Percentiles rank a stretch among this genome's conserved stretches.
Evolutionary conservation across 2,113 vertebrate species (phyloP).

Genomic region (Hassar affinis): DNA sequence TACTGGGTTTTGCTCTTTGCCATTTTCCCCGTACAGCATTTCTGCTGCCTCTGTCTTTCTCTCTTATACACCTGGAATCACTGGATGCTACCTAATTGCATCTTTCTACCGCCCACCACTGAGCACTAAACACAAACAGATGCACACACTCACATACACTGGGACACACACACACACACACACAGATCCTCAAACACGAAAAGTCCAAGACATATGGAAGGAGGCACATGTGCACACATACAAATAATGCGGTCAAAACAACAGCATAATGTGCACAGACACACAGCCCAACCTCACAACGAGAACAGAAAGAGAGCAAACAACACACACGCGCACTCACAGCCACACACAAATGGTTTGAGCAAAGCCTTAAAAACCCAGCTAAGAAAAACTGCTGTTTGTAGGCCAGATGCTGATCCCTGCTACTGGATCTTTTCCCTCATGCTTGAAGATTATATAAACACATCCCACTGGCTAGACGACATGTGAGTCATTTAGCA

Average conservation of each 20-base stretch:
- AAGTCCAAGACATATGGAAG: constrained; percentile 24
- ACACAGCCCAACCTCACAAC: constrained; percentile 17
- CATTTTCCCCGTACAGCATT: background rate
- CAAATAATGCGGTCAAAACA: constrained; percentile 43
- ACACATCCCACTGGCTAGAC: background rate
- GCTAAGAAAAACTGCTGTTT: constrained; percentile 8
- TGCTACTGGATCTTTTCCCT: background rate
- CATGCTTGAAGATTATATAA: background rate
- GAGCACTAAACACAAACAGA: constrained; percentile 22
- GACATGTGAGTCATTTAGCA: background rate
- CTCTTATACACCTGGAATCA: constrained; percentile 27
- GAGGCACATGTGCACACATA: constrained; percentile 26
- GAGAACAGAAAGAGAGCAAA: constrained; percentile 20
- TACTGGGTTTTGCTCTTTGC: background rate
- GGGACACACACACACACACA: constrained; percentile 12
- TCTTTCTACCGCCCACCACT: constrained; percentile 28
- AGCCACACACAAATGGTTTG: constrained; percentile 27
- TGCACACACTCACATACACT: background rate
- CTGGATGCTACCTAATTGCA: constrained; percentile 25
- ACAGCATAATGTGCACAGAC: constrained; percentile 19
- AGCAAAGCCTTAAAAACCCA: constrained; percentile 28
- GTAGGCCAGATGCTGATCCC: constrained; percentile 7
- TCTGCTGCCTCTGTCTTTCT: background rate
- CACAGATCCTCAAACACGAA: constrained; percentile 19
- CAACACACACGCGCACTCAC: constrained; percentile 21